Conservation (phyloP, 2,797 vertebrate genomes). For the Pelobates cultripes region DNA sequence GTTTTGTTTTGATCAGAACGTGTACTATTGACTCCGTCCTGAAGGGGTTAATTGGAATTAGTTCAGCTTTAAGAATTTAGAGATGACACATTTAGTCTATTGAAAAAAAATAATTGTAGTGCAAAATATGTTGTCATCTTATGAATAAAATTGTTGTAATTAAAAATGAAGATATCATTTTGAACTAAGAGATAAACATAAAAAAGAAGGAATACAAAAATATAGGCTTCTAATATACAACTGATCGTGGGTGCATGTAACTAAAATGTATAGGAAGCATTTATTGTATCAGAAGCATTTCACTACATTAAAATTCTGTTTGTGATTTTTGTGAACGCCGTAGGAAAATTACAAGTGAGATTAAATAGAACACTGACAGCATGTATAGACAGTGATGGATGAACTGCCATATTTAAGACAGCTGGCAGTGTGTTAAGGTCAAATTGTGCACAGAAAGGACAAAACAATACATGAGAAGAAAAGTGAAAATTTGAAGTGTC, state of each 20-base stretch:
- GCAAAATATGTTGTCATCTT: too few relatives aligned
- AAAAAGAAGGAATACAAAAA: too few relatives aligned
- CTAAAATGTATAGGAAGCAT: not conserved
- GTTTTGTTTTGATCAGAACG: too few relatives aligned
- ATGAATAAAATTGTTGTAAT: too few relatives aligned
- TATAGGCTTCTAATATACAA: too few relatives aligned
- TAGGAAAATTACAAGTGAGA: conserved; percentile 74
- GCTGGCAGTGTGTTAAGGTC: conserved; percentile 66
- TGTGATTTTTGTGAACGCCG: conserved; percentile 70
- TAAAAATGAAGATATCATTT: too few relatives aligned
- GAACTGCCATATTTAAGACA: conserved; percentile 70
- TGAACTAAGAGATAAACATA: too few relatives aligned
- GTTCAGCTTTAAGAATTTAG: too few relatives aligned
- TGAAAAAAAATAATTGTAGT: too few relatives aligned
- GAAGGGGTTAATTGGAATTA: too few relatives aligned
- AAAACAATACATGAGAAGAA: conserved; percentile 50
- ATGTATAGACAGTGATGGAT: conserved; percentile 69
- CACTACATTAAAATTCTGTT: conserved; percentile 72
- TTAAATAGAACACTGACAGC: conserved; percentile 70
- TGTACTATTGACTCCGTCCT: too few relatives aligned
- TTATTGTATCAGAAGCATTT: not conserved
- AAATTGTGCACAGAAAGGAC: conserved; percentile 58
- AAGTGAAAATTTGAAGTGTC: conserved; percentile 29
- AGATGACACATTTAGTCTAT: too few relatives aligned
- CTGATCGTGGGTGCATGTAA: not conserved